Evolutionary conservation across 30 jellyfish, hydroid and myxozoan genomes (phyloP).

Genomic region (Turritopsis dohrnii): DNA sequence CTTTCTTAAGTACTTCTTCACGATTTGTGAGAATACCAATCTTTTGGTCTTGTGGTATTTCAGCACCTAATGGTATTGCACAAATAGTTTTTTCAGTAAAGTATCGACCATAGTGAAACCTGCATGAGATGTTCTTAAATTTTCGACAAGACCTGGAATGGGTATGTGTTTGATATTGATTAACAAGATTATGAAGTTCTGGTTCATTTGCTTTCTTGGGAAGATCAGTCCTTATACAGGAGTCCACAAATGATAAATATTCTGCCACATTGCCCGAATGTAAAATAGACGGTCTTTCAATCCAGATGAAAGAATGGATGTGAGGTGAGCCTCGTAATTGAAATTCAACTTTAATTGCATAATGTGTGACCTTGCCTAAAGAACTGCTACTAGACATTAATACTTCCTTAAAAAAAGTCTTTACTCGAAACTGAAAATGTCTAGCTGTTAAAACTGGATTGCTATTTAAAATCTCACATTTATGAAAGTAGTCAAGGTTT

Average conservation of each 20-base stretch:
- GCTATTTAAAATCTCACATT: neutral
- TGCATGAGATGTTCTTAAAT: neutral
- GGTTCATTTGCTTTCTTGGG: too few relatives aligned
- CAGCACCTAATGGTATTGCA: neutral
- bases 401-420: neutral
- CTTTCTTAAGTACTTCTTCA: neutral
- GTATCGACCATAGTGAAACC: neutral
- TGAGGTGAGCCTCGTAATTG: neutral
- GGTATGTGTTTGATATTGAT: neutral
- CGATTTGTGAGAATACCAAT: neutral
- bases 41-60: neutral
- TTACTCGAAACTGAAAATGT: neutral
- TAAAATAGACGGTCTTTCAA: too few relatives aligned
- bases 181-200: neutral
- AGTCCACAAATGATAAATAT: too few relatives aligned
- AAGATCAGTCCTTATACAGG: too few relatives aligned
- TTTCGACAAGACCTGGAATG: neutral
- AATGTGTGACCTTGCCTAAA: neutral
- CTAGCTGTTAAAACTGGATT: constrained; percentile 6
- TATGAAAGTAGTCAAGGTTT: neutral
- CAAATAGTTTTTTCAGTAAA: neutral
- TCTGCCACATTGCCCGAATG: neutral
- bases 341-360: neutral
- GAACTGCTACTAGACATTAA: neutral
- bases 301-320: neutral